A percentile compares a stretch with the other conserved stretches of the same genome.
phyloP scores from a whole-genome alignment of 30 jellyfish, hydroid and myxozoan genomes.

The Morbakka virulenta region DNA sequence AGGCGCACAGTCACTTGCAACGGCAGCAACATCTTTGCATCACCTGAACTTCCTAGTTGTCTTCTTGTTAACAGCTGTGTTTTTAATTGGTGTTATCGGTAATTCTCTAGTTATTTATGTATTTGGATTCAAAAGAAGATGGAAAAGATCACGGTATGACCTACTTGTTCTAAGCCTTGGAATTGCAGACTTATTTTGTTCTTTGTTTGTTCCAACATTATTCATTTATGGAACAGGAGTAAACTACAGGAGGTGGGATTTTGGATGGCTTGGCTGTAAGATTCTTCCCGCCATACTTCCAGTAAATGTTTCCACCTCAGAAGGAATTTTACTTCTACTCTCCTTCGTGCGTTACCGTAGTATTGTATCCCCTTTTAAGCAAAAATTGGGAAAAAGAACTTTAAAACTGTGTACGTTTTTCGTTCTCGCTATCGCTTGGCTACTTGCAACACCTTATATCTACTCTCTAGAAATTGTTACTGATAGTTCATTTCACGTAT shows the following conservation, averaged over 20 bases:
- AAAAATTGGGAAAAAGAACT: not conserved
- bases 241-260: constrained; percentile 16
- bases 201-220: constrained; percentile 4
- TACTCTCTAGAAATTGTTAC: constrained; percentile 32
- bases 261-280: constrained; percentile 45
- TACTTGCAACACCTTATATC: constrained; percentile 22
- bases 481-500: not conserved
- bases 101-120: constrained; percentile 8
- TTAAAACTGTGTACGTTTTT: not conserved
- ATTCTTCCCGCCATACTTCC: constrained; percentile 28
- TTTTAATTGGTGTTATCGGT: constrained; percentile 30
- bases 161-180: constrained; percentile 17
- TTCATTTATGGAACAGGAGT: constrained; percentile 38
- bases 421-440: not conserved
- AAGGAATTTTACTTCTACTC: constrained; percentile 10
- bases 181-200: constrained; percentile 42
- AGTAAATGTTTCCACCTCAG: constrained; percentile 25
- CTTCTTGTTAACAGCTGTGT: not conserved
- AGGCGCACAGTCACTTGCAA: too few species aligned
- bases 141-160: constrained; percentile 6
- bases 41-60: not conserved
- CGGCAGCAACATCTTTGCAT: not conserved
- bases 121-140: constrained; percentile 20
- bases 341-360: constrained; percentile 31
- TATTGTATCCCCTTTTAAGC: constrained; percentile 8